Base-by-base conservation (phyloP, 2,113 vertebrate species). In the Arenaria interpres region DNA sequence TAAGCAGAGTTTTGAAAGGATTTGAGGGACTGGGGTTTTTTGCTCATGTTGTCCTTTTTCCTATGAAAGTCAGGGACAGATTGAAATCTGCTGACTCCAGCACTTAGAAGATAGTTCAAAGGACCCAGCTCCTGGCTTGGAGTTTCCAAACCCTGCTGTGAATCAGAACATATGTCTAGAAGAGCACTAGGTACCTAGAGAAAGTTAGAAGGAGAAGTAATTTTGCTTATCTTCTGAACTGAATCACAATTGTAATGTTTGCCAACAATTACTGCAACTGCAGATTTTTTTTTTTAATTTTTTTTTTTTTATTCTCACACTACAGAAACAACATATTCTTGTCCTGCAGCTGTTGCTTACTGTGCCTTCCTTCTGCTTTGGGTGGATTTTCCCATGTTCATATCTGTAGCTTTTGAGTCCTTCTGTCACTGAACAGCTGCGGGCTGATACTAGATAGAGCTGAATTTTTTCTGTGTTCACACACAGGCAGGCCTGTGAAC, bases 401-500 rank as follows among this genome's bases (percentile, higher is more conserved):
- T 98, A 98, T 98, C 98, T 94, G 89, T 93, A 98, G 98, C 98
- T 97, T 98, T 99, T 98, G 98, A 98, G 97, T 98, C 98, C 98
- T 98, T 98, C 98, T 99, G 98, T 99, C 98, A 97, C 96, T 95
- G 97, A 99, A 98, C 98, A 99, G 98, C 98, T 99, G 98, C 97
- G 90, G 76, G 97, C 98, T 99, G 98, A 98, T 98, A 98, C 93
- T 95, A 98, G 97, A 97, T 96, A 97, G 96, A 97, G 96, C 93
- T 97, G 96, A 85, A 73, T 97, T 97, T 92, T 93, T 93, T 94
- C 96, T 96, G 83, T 93, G 81, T 96, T 98, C 97, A 86, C 92
- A 94, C 89, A 97, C 85, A 95, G 91, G 95, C 89, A 86, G 59
- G 84, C 93, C 89, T 92, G 94, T 96, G 96, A 96, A 96, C 95